Conservation (phyloP, 2,797 vertebrate genomes). For the Halcyon badia region DNA sequence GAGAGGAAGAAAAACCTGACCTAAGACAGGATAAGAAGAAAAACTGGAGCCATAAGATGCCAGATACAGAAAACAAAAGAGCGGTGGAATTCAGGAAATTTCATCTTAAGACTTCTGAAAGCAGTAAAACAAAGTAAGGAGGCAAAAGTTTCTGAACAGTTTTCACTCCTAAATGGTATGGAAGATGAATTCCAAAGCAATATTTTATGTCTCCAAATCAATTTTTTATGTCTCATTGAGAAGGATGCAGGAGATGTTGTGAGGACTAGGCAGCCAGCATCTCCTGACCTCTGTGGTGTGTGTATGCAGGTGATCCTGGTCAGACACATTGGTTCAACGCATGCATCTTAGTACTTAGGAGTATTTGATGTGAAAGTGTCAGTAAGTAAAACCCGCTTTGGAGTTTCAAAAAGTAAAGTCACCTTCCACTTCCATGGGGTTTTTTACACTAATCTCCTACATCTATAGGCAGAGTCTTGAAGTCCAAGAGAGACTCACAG, state of each 20-base stretch:
- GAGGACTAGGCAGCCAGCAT: background rate
- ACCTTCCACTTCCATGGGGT: background rate
- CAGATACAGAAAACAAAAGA: background rate
- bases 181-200: background rate
- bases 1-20: background rate
- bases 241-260: background rate
- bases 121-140: background rate
- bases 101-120: background rate
- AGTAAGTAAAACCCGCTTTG: background rate
- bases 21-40: background rate
- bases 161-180: background rate
- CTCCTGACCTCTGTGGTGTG: background rate
- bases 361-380: background rate
- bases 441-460: background rate
- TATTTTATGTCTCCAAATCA: background rate
- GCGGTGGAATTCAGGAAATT: background rate
- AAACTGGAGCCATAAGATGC: background rate
- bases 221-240: background rate
- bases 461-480: background rate
- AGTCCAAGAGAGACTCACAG: background rate
- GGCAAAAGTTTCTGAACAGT: background rate
- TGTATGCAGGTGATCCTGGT: background rate
- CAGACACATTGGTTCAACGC: background rate
- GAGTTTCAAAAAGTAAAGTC: background rate
- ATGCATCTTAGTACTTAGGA: rapidly evolving